phyloP scores from a whole-genome alignment of 1,140 invertebrate genomes.

The Parapsyche elsis region DNA sequence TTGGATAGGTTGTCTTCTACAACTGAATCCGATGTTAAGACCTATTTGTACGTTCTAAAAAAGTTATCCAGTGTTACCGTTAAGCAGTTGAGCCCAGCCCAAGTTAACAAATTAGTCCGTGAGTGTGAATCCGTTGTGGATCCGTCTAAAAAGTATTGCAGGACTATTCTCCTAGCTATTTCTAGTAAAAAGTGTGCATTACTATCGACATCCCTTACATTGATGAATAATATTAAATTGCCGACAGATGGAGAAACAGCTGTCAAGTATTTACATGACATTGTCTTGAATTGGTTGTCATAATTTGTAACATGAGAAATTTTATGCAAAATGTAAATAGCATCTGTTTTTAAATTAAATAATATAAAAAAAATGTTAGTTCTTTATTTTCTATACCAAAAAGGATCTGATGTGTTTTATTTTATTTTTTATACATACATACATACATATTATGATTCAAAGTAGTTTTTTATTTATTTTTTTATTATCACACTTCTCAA shows the following conservation, averaged over 20 bases:
- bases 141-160: conserved; percentile 25
- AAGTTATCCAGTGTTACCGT: conserved; percentile 43
- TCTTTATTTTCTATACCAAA: neutral
- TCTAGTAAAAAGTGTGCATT: conserved; percentile 39
- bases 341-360: neutral
- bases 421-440: neutral
- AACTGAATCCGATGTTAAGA: conserved; percentile 36
- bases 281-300: conserved; percentile 44
- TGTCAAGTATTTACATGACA: conserved; percentile 50
- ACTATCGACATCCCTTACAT: conserved; percentile 32
- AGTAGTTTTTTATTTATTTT: too few species aligned
- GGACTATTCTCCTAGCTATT: conserved; percentile 33
- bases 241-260: conserved; percentile 23
- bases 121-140: conserved; percentile 37
- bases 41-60: conserved; percentile 49
- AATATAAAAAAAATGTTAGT: neutral
- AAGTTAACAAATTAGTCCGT: conserved; percentile 45
- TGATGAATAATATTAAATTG: conserved; percentile 24
- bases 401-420: neutral
- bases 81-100: conserved; percentile 32
- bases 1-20: conserved; percentile 28
- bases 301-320: conserved; percentile 25
- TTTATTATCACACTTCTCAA: too few species aligned
- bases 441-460: too few species aligned
- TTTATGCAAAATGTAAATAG: neutral